These are phyloP conservation scores for Onychostruthus taczanowskii DNA, from an alignment of 2,113 vertebrate genomes.

Conservation along the genomic window DNA sequence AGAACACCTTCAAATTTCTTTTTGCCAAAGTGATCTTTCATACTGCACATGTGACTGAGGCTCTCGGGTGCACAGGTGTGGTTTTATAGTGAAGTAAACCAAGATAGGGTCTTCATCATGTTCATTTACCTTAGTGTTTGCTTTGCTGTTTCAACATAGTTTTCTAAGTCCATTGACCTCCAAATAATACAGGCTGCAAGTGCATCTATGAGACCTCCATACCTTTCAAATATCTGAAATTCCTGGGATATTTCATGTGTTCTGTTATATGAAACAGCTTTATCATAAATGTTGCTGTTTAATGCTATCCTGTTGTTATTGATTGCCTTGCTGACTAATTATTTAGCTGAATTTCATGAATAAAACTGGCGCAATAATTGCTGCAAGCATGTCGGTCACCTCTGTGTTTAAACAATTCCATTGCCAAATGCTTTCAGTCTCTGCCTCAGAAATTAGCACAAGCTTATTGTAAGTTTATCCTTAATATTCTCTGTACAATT, in stretches of 20 bases:
- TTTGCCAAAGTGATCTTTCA: background rate
- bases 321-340: constrained; percentile 2
- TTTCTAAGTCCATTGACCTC: constrained; percentile 25
- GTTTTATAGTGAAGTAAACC: background rate
- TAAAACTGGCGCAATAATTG: background rate
- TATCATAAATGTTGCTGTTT: background rate
- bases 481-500: background rate
- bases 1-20: background rate
- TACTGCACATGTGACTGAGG: background rate
- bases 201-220: background rate
- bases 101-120: background rate
- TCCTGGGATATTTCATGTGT: background rate
- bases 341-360: background rate
- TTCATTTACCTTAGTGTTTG: constrained; percentile 13
- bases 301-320: background rate
- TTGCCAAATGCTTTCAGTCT: background rate
- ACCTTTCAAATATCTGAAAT: background rate
- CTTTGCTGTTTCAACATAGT: constrained; percentile 15
- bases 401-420: background rate
- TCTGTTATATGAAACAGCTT: background rate
- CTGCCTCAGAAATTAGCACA: background rate
- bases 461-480: background rate
- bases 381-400: background rate
- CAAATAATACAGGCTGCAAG: background rate
- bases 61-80: background rate